Conservation (phyloP, 1,140 invertebrate genomes). For the Zaprionus ornatus region DNA sequence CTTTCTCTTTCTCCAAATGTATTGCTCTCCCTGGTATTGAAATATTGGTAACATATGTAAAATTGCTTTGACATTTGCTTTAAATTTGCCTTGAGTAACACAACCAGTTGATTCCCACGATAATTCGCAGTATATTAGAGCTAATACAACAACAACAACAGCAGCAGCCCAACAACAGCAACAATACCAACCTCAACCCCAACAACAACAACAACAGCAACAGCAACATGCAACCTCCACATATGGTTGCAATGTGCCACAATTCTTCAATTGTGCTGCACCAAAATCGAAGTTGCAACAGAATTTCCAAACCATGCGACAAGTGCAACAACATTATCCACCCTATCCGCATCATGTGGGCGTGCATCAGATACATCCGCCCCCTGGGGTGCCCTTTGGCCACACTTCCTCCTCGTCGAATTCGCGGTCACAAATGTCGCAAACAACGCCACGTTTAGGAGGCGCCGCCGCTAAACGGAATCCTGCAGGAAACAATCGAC, state of each 20-base stretch:
- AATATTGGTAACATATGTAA: slow-evolving; percentile 52
- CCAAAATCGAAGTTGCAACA: slow-evolving; percentile 83
- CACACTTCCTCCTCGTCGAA: slow-evolving; percentile 3
- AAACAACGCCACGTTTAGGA: slow-evolving; percentile 33
- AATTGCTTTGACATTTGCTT: slow-evolving; percentile 10
- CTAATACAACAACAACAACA: slow-evolving; percentile 28
- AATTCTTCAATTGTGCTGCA: slow-evolving; percentile 81
- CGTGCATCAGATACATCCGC: slow-evolving; percentile 81
- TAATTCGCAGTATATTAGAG: slow-evolving; percentile 69
- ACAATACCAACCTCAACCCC: slow-evolving; percentile 7
- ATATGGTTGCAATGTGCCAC: slow-evolving; percentile 23
- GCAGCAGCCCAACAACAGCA: slow-evolving; percentile 11
- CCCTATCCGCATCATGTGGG: slow-evolving; percentile 83
- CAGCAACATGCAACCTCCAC: slow-evolving; percentile 24
- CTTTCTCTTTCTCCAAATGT: slow-evolving; percentile 46
- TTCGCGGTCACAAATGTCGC: background rate
- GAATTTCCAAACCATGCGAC: slow-evolving; percentile 82
- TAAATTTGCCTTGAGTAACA: slow-evolving; percentile 53
- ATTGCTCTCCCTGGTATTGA: slow-evolving; percentile 37
- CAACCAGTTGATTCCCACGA: slow-evolving; percentile 71
- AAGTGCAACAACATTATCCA: slow-evolving; percentile 83
- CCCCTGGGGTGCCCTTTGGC: slow-evolving; percentile 71
- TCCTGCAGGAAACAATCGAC: slow-evolving; percentile 76
- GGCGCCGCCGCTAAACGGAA: slow-evolving; percentile 57
- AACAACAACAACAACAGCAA: slow-evolving; percentile 14